Base-by-base conservation (phyloP, 2,113 vertebrate genomes). In the Nematolebias whitei region DNA sequence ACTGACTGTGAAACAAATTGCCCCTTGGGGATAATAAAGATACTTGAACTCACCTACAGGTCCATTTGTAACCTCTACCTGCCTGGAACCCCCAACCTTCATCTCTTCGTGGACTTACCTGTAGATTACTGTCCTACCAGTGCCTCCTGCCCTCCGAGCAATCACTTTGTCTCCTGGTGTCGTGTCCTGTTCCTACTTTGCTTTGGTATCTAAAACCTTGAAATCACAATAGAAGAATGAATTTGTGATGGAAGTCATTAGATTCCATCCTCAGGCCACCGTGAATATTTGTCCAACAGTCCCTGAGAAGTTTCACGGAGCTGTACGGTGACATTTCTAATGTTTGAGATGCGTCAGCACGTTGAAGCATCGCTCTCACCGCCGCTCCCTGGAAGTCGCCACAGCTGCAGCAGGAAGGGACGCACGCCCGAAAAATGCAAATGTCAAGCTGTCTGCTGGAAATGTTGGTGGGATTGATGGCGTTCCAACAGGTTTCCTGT, bases 391-490 rank as follows among this genome's bases (percentile, higher is more conserved):
- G 0, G 38, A 2, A 32, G 53, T 41, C 53, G 1, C 23, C 23
- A 12, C 26, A 23, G 26, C 23, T 65, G 22, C 43, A 45, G 65
- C 50, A 35, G 50, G 15, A 50, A 45, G 63, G 59, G n/a, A 64
- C 49, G 44, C 2, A 48, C 35, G 32, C 32, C 32, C 20, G 48
- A 43, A 5, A 79, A 74, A 64, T 53, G 48, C 45, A 64, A 79
- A 74, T 74, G 55, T 56, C 70, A 69, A 6, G 51, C 47, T 13
- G 64, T 74, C 63, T 43, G 63, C 15, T 32, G 55, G 19, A 61
- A 63, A 38, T 62, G 54, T 35, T 35, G 5, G 39, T 39, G 41
- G 40, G 60, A 49, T 8, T 35, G 55, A 71, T 35, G 12, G 68
- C 48, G 35, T 45, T 13, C 11, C 44, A 60, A 64, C 39, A 4